A percentile compares a stretch with the other conserved stretches of the same genome.
Evolutionary conservation across 2,797 vertebrate species (phyloP).

Genomic region (Siniperca obscura): DNA sequence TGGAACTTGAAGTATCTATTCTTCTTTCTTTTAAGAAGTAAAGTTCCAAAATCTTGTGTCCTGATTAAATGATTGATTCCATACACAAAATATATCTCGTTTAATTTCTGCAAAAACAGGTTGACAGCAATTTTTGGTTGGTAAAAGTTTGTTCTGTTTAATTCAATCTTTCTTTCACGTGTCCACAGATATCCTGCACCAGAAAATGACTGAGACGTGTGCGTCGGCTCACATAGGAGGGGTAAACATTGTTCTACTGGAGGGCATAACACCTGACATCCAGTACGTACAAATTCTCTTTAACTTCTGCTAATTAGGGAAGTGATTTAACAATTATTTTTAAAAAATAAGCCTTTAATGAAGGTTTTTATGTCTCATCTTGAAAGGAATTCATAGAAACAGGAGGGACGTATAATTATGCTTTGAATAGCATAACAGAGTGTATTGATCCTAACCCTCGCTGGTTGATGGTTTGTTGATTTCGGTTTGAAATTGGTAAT

Average conservation of each 20-base stretch:
- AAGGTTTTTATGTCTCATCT: not conserved
- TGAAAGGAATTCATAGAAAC: not conserved
- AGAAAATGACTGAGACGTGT: slow-evolving; percentile 99
- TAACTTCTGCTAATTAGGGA: not conserved
- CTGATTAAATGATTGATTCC: not conserved
- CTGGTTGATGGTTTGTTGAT: not conserved
- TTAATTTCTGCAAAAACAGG: not conserved
- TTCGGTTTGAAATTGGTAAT: not conserved
- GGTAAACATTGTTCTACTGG: slow-evolving; percentile 97
- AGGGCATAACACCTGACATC: slow-evolving; percentile 97
- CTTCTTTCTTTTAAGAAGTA: not conserved
- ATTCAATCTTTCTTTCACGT: not conserved
- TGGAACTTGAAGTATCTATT: not conserved
- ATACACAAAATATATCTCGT: too few relatives aligned
- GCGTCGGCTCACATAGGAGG: slow-evolving; percentile 98
- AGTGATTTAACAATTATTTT: not conserved
- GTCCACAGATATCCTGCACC: slow-evolving; percentile 93
- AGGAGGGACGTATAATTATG: not conserved
- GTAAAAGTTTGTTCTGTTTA: not conserved
- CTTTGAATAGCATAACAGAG: not conserved
- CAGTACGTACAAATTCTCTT: slow-evolving; percentile 88
- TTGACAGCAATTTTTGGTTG: not conserved
- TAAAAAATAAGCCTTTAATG: not conserved
- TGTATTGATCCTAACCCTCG: not conserved
- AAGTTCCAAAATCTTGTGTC: not conserved